Evolutionary conservation across 2,888 invertebrate genomes (phyloP), one percentile per base, ranked within the genome.

Genomic region (Drosophila stalkeri): DNA sequence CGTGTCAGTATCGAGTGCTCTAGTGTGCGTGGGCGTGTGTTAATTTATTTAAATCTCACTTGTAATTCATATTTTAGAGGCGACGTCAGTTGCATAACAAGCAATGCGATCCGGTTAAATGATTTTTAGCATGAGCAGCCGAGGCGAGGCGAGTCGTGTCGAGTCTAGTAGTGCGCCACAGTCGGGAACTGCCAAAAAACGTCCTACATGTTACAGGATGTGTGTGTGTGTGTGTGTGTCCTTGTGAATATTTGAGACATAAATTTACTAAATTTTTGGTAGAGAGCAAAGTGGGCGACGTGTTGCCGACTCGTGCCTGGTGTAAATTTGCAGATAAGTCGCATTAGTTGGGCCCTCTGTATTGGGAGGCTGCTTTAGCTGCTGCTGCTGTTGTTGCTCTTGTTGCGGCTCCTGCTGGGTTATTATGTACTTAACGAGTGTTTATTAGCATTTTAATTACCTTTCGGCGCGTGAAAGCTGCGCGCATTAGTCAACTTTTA

Each of bases 381-480:
- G 51, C 27, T 39, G 66, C 49, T 63, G 49, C 37, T 47, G 20
- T 9, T 61, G 47, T 59, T 57, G 62, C 16, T 62, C 55, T 46
- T 68, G 59, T 39, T 66, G 55, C 6, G 67, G 52, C 33, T 65
- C 52, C 54, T 72, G 69, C 66, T 68, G 76, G 82, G 77, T 83
- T 86, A 86, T 86, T 86, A 86, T 81, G 80, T 81, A 84, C 81
- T 82, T 87, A 85, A 89, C 82, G 77, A 89, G 80, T 82, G 81
- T 88, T 89, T 87, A 90, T 89, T 87, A 90, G 85, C 90, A 89
- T 89, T 89, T 90, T 89, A 89, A 90, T 89, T 89, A 89, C 85
- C 82, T 82, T 76, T 86, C 74, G 81, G 81, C 83, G 86, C 83
- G 83, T 87, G 87, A 86, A 86, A 82, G 85, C 85, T 80, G 81